Conservation (phyloP, 2,888 invertebrate species). For the Venusia cambrica region DNA sequence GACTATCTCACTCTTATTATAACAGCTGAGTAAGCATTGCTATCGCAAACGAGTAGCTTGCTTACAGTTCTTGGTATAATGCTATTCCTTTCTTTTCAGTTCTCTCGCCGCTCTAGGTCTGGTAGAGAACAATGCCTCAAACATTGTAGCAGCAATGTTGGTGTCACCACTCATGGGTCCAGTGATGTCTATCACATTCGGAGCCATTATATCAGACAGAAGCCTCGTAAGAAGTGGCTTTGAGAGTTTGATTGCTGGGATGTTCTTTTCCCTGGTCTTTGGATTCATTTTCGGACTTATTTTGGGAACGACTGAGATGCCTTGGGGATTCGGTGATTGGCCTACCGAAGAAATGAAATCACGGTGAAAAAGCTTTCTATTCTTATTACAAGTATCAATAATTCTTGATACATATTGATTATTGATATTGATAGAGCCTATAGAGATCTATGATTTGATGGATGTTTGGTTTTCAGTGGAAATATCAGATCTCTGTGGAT, state of each 20-base stretch:
- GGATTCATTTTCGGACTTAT: slow-evolving; percentile 91
- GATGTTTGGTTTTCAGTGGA: slow-evolving; percentile 71
- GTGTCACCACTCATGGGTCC: slow-evolving; percentile 91
- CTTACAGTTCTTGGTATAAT: neutral
- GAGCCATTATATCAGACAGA: slow-evolving; percentile 88
- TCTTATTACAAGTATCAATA: neutral
- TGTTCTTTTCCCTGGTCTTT: slow-evolving; percentile 87
- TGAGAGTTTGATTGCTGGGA: slow-evolving; percentile 84
- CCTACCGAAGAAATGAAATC: slow-evolving; percentile 90
- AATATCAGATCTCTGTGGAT: slow-evolving; percentile 87
- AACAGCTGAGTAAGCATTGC: slow-evolving; percentile 89
- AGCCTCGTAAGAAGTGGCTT: slow-evolving; percentile 86
- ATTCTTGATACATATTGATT: no score
- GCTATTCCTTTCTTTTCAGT: slow-evolving; percentile 78
- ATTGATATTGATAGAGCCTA: no score
- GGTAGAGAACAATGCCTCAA: slow-evolving; percentile 91
- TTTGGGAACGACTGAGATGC: slow-evolving; percentile 86
- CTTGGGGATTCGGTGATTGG: slow-evolving; percentile 88
- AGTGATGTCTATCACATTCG: slow-evolving; percentile 93
- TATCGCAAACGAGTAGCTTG: no score
- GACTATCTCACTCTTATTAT: slow-evolving; percentile 90
- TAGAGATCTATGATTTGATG: no score
- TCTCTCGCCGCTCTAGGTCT: slow-evolving; percentile 91
- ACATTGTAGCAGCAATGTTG: slow-evolving; percentile 89
- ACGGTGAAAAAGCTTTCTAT: slow-evolving; percentile 66